Evolutionary conservation across 1,140 invertebrate species (phyloP), one percentile per base, ranked within the genome.

Genomic region (Drosophila gunungcola): DNA sequence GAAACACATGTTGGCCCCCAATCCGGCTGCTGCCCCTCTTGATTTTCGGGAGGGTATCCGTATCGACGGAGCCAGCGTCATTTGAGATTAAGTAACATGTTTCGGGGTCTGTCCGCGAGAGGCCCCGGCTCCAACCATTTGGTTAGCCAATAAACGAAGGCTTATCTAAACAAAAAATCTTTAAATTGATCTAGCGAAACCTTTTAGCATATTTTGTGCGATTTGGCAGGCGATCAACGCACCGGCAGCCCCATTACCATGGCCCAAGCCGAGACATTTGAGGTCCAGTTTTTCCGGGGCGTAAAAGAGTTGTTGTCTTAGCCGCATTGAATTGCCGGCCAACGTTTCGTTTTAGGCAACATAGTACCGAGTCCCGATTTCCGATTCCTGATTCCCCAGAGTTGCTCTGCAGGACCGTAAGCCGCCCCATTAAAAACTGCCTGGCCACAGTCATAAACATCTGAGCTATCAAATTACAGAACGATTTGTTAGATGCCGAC

Each of bases 181-280:
- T 70, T 89, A 88, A 89, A 89, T 89, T 89, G 84, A 86, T 86
- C 83, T 86, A 83, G 84, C 84, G 82, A 89, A 89, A 89, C 84
- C 84, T 89, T 89, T 89, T 89, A 89, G 84, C 84, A 89, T 89
- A 89, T 89, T 89, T 89, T 89, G 84, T 83, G 84, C 84, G 84
- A 89, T 89, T 89, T 86, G 83, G 84, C 83, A 88, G 82, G 79
- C 83, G 70, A 77, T 60, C 69, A 73, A 74, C 56, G 56, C 72
- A 76, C 58, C 65, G 57, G 67, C 55, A 65, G 39, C 42, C 25
- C 49, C 57, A 68, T 46, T 55, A 55, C 63, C 63, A 56, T 69
- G 58, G 43, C 54, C 58, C 58, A 64, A 68, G 43, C 62, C 61
- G 41, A 57, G 11, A 61, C 25, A 39, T 9, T 53, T 12, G 46